A percentile compares a stretch with the other conserved stretches of the same genome.
These are phyloP conservation scores for Ectropis grisescens DNA, from an alignment of 1,140 invertebrate genomes.

Conservation along the genomic window DNA sequence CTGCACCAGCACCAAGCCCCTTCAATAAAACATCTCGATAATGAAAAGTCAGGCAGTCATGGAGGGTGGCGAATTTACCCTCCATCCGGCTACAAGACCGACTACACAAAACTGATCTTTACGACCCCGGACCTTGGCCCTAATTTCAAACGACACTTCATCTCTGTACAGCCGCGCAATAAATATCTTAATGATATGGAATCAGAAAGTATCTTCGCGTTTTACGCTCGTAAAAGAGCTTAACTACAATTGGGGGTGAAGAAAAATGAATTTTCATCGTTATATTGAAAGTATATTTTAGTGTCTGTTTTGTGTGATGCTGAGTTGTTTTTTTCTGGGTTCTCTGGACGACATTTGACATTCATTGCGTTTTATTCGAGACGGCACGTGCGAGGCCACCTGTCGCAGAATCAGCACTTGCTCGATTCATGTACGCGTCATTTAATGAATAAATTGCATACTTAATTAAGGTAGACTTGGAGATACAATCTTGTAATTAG, in stretches of 20 bases:
- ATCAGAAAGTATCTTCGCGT: constrained; percentile 60
- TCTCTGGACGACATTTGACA: constrained; percentile 50
- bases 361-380: constrained; percentile 66
- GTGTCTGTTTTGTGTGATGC: constrained; percentile 5
- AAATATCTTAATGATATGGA: constrained; percentile 68
- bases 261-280: constrained; percentile 23
- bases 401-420: constrained; percentile 55
- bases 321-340: constrained; percentile 22
- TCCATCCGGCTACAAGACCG: constrained; percentile 14
- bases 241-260: constrained; percentile 19
- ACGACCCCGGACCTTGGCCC: constrained; percentile 26
- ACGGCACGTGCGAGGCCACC: constrained; percentile 61
- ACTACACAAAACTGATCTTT: constrained; percentile 39
- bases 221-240: constrained; percentile 17
- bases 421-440: constrained; percentile 11
- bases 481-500: too few relatives aligned
- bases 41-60: constrained; percentile 68
- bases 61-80: constrained; percentile 62
- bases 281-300: constrained; percentile 20
- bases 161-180: constrained; percentile 37
- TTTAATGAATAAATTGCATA: neutral
- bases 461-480: neutral
- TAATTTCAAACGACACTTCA: constrained; percentile 41
- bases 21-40: constrained; percentile 71
- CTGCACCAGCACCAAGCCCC: constrained; percentile 31